Evolutionary conservation across 2,888 invertebrate genomes (phyloP), one percentile per base, ranked within the genome.

Genomic region (Melinaea marsaeus): DNA sequence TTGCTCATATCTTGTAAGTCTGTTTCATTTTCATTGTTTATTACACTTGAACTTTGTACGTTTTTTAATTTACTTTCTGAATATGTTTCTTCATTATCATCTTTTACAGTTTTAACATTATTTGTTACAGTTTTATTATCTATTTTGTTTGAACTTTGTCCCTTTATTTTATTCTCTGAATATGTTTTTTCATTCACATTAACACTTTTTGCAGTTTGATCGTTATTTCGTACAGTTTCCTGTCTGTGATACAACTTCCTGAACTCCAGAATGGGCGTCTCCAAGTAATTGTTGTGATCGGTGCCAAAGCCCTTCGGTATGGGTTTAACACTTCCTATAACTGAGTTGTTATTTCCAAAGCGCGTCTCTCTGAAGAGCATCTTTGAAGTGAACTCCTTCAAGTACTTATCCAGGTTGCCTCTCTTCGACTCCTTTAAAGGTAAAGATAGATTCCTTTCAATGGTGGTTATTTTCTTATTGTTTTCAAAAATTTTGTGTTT

Each of bases 181-280:
- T 46, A 11, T n/a, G 46, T n/a, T 46, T n/a, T 46, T 13, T 46
- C 46, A 11, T 11, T n/a, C 7, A 13, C 46, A 46, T 0, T 3
- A n/a, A 7, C 13, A 46, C 46, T 46, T n/a, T 46, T 46, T 22
- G 22, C 22, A 22, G 22, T 22, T 22, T 22, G 22, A 22, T 1
- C 46, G 13, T 56, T 61, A 55, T 13, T 65, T 45, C 11, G 65
- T 48, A 54, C 42, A 13, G 64, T 42, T 57, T 72, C 77, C 6
- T 70, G 71, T 0, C 78, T 72, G 4, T 78, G 77, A 67, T 90
- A 90, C 2, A 84, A 69, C 67, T 85, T 87, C 60, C 90, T 79
- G 58, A 90, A 90, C 58, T 89, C 89, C 0, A 59, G 65, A 7
- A 90, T 62, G 0, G 90, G 86, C 13, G 83, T 84, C 67, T 86